Evolutionary conservation across 2,797 vertebrate species (phyloP), one percentile per base, ranked within the genome.

Genomic region (Onychomys leucogaster): DNA sequence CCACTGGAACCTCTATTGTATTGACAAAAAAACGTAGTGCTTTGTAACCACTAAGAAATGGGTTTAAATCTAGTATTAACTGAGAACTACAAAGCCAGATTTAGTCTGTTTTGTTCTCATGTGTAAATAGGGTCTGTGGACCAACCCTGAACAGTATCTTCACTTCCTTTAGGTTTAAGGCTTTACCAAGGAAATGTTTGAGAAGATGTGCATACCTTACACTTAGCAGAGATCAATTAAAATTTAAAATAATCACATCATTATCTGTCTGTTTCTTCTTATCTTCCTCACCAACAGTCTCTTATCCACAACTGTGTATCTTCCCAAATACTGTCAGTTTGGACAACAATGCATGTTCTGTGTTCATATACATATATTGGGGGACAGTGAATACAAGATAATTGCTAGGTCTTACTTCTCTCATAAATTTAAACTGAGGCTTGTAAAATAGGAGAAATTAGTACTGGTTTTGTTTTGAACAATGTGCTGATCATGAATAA

Each of bases 291-390:
- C 4, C 8, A n/a, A 21, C 5, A 95, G 5, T 90, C 14, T 71
- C n/a, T 87, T 87, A 8, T 10, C 37, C 52, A 25, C 63, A 77
- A 69, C 46, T 84, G 0, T 83, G 73, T 77, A 65, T 69, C 76
- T 96, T 96, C 55, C 16, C 89, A 71, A 95, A 55, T 83, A 63
- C 27, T 80, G 0, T 85, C 32, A 6, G 46, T 87, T 91, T 95
- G 77, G 25, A 78, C 85, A 89, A 2, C 76, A 46, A 49, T 76
- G 1, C 29, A 2, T 88, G 43, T 88, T 85, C 29, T 96, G 4
- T n/a, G 67, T 94, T 91, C 75, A 93, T 34, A 88, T 61, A 8
- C 13, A 71, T 61, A 29, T 2, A 59, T 65, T 63, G 9, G 61
- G 55, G 13, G 65, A 41, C 34, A 59, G 46, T 90, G 85, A 94